Evolutionary conservation across 53 echinoderm and acorn worm genomes (phyloP), one percentile per base, ranked within the genome.

Genomic region (Pentamera pediparva): DNA sequence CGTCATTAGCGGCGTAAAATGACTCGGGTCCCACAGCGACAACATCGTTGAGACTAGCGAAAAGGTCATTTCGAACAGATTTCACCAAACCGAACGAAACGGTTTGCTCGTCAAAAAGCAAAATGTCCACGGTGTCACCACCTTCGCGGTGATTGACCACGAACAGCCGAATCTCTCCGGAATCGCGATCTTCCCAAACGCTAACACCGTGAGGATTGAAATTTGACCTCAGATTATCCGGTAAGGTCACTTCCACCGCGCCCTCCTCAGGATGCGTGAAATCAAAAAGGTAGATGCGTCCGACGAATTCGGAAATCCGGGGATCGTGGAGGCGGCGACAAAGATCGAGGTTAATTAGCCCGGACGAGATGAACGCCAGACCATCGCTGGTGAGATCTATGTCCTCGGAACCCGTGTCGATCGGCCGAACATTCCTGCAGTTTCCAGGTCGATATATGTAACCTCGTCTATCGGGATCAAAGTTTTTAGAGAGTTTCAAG

Each of bases 271-370:
- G 32, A 8, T 19, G 20, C 6, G 51, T 47, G 21, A 72, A 72
- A 53, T 72, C 73, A 72, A 72, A 72, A 3, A 15, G 12, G 37
- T 54, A 72, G 31, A 72, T 72, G 31, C 73, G n/a, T 51, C 73
- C 73, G 28, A 67, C 43, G 30, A 12, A 67, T 1, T 39, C 3
- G 15, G 39, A 40, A 7, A 40, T 37, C 17, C 67, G 39, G 4
- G 67, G 22, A 43, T 67, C 67, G 6, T 6, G 5, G 30, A 8
- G 15, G 30, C 6, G 1, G 2, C 29, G 29, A 25, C 65, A 65
- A 15, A 38, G 15, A 65, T 40, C 41, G 13, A 15, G 12, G 11
- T 31, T 11, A 11, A 43, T 36, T 1, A 67, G 10, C 31, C 67
- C 67, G 4, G 67, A 67, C 18, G 67, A 67, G 41, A 67, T 67